phyloP scores from a whole-genome alignment of 30 jellyfish, hydroid and myxozoan species.

The Hydractinia symbiolongicarpus region DNA sequence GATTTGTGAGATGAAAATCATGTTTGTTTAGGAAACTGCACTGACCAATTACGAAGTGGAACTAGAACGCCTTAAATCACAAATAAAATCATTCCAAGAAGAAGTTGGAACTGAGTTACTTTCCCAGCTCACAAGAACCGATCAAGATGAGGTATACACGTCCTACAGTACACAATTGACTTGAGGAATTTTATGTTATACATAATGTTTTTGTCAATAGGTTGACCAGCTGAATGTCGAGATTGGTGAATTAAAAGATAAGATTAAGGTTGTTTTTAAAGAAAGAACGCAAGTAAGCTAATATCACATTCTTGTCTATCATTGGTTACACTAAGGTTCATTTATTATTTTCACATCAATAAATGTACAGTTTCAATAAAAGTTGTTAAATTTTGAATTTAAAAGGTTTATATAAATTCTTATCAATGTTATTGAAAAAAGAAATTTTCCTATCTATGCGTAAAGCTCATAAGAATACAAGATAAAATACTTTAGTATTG shows the following conservation, averaged over 20 bases:
- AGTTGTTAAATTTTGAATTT: no score
- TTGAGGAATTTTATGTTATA: background rate
- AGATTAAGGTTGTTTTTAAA: constrained; percentile 63
- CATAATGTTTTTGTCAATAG: constrained; percentile 19
- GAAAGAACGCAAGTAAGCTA: constrained; percentile 63
- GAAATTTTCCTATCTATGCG: no score
- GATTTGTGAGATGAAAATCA: background rate
- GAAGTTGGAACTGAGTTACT: constrained; percentile 89
- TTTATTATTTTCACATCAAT: no score
- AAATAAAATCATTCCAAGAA: constrained; percentile 53
- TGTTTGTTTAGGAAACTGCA: constrained; percentile 42
- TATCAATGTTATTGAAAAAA: no score
- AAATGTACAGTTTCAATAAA: no score
- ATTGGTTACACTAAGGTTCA: no score
- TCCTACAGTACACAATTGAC: background rate
- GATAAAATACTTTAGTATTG: no score
- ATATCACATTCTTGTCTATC: no score
- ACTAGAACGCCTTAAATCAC: constrained; percentile 45
- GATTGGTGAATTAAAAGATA: constrained; percentile 52
- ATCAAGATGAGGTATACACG: constrained; percentile 75
- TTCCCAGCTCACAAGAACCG: constrained; percentile 57
- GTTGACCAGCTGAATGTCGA: constrained; percentile 82
- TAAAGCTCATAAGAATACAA: no score
- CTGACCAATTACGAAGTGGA: constrained; percentile 51
- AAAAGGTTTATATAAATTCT: no score